Conservation (phyloP, 2,888 invertebrate species). For the Drosophila parthenogenetica region DNA sequence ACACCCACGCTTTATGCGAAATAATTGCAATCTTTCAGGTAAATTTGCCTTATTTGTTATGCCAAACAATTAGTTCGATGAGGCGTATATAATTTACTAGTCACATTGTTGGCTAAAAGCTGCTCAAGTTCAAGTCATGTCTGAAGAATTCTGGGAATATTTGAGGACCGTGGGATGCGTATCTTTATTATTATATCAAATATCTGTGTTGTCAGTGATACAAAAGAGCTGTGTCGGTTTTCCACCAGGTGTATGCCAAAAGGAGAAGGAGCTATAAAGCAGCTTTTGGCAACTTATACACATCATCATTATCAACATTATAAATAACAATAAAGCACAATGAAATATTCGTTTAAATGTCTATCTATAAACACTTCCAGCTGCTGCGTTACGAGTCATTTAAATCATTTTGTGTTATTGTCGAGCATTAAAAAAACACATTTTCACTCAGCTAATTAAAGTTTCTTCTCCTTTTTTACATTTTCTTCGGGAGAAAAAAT, state of each 20-base stretch:
- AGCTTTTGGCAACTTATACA: slow-evolving; percentile 10
- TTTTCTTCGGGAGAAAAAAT: background rate
- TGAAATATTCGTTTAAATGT: slow-evolving; percentile 23
- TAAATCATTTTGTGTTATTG: slow-evolving; percentile 11
- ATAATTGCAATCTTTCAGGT: slow-evolving; percentile 1
- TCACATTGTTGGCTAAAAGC: slow-evolving; percentile 10
- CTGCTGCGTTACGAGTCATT: slow-evolving; percentile 5
- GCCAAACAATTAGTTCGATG: background rate
- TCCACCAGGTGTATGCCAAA: slow-evolving; percentile 57
- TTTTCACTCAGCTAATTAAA: slow-evolving; percentile 68
- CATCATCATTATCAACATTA: slow-evolving; percentile 4
- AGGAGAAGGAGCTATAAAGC: slow-evolving; percentile 20
- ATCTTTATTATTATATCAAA: slow-evolving; percentile 22
- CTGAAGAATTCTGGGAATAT: slow-evolving; percentile 22
- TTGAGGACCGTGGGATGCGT: background rate
- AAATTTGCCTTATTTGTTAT: slow-evolving; percentile 1
- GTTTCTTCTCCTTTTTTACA: slow-evolving; percentile 3
- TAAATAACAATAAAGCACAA: slow-evolving; percentile 26
- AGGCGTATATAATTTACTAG: slow-evolving; percentile 6
- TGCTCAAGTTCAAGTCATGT: slow-evolving; percentile 19
- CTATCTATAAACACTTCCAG: slow-evolving; percentile 6
- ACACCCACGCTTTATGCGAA: background rate
- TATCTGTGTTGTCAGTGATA: slow-evolving; percentile 31
- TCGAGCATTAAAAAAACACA: slow-evolving; percentile 19
- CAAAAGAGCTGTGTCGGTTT: slow-evolving; percentile 39